A percentile compares a stretch with the other conserved stretches of the same genome.
Evolutionary conservation across 2,113 vertebrate species (phyloP).

Genomic region (Cryptotis parvus): DNA sequence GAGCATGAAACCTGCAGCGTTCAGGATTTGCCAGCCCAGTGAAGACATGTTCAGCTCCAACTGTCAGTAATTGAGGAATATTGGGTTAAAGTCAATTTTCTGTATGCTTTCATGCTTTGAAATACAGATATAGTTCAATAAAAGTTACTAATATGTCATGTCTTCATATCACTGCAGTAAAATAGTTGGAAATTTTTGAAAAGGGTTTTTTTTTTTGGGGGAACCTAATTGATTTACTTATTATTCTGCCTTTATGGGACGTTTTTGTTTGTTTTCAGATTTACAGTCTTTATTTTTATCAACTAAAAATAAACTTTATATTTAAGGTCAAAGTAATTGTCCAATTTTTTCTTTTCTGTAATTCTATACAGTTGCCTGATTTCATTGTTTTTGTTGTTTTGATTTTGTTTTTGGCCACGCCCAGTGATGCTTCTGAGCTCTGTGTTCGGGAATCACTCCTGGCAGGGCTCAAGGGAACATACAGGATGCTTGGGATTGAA

Average conservation of each 20-base stretch:
- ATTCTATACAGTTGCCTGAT: conserved; percentile 2
- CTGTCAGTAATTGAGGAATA: conserved; percentile 8
- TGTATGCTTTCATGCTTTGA: background rate
- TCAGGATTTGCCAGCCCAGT: background rate
- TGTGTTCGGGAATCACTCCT: no score
- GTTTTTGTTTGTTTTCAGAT: no score
- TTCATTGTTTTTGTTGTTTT: background rate
- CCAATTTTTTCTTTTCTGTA: conserved; percentile 22
- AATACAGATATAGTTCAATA: background rate
- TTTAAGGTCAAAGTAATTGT: no score
- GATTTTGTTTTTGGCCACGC: no score
- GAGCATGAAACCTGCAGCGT: background rate
- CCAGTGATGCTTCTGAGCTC: no score
- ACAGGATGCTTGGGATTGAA: no score
- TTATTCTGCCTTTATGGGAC: no score
- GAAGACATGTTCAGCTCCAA: background rate
- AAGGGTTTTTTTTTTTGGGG: no score
- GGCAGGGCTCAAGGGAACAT: no score
- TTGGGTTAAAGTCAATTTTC: background rate
- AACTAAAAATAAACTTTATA: no score
- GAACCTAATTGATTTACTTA: no score
- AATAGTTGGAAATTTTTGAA: conserved; percentile 42
- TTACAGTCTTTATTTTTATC: no score
- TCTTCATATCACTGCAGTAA: conserved; percentile 5
- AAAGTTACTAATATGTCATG: conserved; percentile 43